Evolutionary conservation across 2,888 invertebrate species (phyloP).

Genomic region (Phyllotreta striolata): DNA sequence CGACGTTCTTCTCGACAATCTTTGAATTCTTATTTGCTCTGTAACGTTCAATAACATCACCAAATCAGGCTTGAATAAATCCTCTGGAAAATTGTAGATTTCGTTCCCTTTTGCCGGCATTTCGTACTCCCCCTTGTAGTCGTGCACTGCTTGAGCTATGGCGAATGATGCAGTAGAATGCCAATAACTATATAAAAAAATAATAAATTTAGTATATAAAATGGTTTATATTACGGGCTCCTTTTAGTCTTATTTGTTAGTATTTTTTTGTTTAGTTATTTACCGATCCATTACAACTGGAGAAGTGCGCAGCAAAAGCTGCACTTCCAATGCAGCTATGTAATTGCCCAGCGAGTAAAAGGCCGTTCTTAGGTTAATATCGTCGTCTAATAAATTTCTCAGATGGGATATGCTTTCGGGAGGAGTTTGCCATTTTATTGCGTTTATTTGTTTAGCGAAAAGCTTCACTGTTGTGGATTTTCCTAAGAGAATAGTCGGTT

Average conservation of each 20-base stretch:
- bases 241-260: too few relatives aligned
- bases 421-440: constrained; percentile 56
- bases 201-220: too few relatives aligned
- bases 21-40: constrained; percentile 56
- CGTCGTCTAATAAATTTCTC: constrained; percentile 55
- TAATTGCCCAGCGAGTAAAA: constrained; percentile 63
- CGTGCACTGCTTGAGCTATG: constrained; percentile 55
- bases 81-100: constrained; percentile 60
- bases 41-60: constrained; percentile 59
- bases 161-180: constrained; percentile 62
- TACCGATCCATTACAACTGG: constrained; percentile 63
- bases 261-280: too few relatives aligned
- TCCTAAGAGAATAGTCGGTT: constrained; percentile 49
- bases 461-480: constrained; percentile 59
- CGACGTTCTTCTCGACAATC: constrained; percentile 52
- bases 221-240: too few relatives aligned
- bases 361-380: constrained; percentile 54
- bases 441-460: constrained; percentile 55
- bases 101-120: constrained; percentile 52
- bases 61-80: constrained; percentile 60
- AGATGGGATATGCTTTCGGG: constrained; percentile 56
- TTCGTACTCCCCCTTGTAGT: constrained; percentile 43
- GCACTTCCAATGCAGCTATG: constrained; percentile 59
- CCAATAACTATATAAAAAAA: constrained; percentile 58
- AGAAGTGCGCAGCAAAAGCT: constrained; percentile 47